These are phyloP conservation scores for Callorhinus ursinus DNA, from an alignment of 2,113 vertebrate species.

Conservation along the genomic window DNA sequence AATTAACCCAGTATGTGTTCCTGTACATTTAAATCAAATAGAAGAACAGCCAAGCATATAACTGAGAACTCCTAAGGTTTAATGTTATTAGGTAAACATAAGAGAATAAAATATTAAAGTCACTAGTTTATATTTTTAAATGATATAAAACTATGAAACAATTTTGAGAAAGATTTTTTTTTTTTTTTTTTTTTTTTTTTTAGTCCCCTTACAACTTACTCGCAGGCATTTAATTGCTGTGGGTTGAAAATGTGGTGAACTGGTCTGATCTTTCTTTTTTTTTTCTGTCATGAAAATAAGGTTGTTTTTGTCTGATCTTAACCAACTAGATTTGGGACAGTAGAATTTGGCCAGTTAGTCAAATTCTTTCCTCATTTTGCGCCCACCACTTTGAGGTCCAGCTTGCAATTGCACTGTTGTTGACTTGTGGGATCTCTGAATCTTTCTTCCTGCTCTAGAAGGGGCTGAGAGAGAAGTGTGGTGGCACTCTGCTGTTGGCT, in stretches of 20 bases:
- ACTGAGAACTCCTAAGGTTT: neutral
- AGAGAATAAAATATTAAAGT: conserved; percentile 11
- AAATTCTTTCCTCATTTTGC: neutral
- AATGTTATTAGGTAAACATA: neutral
- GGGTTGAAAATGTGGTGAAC: neutral
- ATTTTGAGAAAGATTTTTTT: neutral
- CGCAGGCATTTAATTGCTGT: neutral
- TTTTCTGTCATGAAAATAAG: neutral
- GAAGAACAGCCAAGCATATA: neutral
- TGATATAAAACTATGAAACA: neutral
- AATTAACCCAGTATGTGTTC: neutral
- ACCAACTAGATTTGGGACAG: neutral
- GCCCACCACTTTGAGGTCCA: neutral
- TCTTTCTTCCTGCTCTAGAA: neutral
- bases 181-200: neutral
- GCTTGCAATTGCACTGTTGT: neutral
- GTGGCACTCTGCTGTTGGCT: neutral
- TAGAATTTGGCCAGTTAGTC: neutral
- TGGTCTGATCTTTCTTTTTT: neutral
- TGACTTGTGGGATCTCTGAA: too few species aligned
- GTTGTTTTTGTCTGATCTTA: neutral
- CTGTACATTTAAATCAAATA: neutral
- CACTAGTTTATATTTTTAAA: neutral
- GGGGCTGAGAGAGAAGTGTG: neutral
- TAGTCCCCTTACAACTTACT: neutral